These are phyloP conservation scores for Capitella teleta DNA, from an alignment of 1,140 invertebrate genomes.

Conservation along the genomic window DNA sequence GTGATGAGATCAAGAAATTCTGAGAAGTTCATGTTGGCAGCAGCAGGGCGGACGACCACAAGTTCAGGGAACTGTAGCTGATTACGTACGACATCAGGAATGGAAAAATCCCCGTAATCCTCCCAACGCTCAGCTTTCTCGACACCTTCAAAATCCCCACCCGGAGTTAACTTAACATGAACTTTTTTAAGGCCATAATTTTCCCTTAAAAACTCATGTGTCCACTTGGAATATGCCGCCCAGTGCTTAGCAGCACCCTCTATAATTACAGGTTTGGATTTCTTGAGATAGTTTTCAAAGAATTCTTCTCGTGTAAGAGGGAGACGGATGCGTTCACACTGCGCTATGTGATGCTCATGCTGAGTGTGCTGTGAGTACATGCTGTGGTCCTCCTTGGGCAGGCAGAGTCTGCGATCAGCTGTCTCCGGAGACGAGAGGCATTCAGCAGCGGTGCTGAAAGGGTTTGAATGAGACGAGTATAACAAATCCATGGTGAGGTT, in stretches of 20 bases:
- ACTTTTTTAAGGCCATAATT: conserved; percentile 22
- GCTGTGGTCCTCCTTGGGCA: too few relatives aligned
- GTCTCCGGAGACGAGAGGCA: too few relatives aligned
- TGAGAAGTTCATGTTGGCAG: conserved; percentile 26
- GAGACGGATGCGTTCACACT: too few relatives aligned
- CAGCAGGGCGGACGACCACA: conserved; percentile 33
- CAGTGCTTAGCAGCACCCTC: conserved; percentile 22
- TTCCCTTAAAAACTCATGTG: conserved; percentile 22
- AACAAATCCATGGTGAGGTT: too few relatives aligned
- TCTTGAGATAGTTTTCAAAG: conserved; percentile 27
- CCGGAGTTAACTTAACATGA: conserved; percentile 31
- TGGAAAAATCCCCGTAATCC: conserved; percentile 19
- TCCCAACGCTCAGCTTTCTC: conserved; percentile 25
- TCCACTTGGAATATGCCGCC: conserved; percentile 30
- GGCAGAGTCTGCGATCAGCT: too few relatives aligned
- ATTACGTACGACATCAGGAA: conserved; percentile 20
- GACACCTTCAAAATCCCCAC: conserved; percentile 34
- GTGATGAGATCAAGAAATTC: conserved; percentile 28
- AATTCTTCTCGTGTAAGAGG: conserved; percentile 22
- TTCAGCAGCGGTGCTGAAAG: too few relatives aligned
- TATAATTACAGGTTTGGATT: conserved; percentile 33
- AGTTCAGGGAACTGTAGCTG: conserved; percentile 29
- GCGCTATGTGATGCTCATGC: too few relatives aligned
- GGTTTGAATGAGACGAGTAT: too few relatives aligned
- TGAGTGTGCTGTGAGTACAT: too few relatives aligned